Evolutionary conservation across 2,113 vertebrate genomes (phyloP), one percentile per base, ranked within the genome.

Genomic region (Dascyllus trimaculatus): DNA sequence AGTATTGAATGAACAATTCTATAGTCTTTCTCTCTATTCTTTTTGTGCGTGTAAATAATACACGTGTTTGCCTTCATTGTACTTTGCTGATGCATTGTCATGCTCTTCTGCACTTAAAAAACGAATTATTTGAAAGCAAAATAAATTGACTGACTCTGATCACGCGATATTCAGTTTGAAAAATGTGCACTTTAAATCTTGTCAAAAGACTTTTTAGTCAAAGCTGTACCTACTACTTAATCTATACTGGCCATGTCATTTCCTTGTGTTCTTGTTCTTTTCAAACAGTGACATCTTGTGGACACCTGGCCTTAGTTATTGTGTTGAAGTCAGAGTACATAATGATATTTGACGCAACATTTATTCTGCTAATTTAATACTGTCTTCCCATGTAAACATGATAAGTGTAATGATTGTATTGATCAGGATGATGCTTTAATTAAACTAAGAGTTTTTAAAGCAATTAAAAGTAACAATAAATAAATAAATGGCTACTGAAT

Each of bases 271-370:
- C 83, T 71, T 83, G 89, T n/a, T 85, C 83, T 79, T 89, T 88
- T 82, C 75, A 84, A 78, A 93, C 59, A 88, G 84, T 88, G 92
- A 91, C 93, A 94, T 88, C 94, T 94, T 87, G 90, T 93, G 94
- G 89, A 77, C 76, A 88, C 58, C 51, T 71, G 65, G 61, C 18
- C 11, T 63, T 61, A 75, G 8, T 54, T 35, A n/a, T 63, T 59
- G 43, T 58, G 19, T 54, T 38, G 19, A 69, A 21, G 11, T 25
- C 9, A 49, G 7, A 54, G 11, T 56, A 8, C 29, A 35, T 0
- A 54, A 10, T 49, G 21, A 29, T 19, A 17, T 32, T 45, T 64
- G 2, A 57, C 25, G 17, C 18, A 35, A 58, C 21, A 17, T 46
- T 35, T 1, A 21, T 17, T 4, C 24, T 74, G 4, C 73, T 66